Percentiles rank a stretch among this genome's conserved stretches.
Evolutionary conservation across 2,113 vertebrate species (phyloP).

Genomic region (Stomatorhinus ivindoensis): DNA sequence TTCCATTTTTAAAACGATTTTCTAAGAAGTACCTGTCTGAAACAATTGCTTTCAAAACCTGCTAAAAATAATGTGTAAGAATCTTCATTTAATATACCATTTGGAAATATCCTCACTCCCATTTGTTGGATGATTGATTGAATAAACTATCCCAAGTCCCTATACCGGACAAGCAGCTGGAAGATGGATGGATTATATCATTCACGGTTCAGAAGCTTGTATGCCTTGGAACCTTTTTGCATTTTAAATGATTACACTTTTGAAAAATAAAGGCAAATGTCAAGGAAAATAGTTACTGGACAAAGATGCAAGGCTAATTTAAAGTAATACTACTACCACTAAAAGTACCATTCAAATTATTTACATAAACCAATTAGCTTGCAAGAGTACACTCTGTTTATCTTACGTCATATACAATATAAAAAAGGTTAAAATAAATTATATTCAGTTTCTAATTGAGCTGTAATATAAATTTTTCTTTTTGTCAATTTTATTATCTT

Average conservation of each 20-base stretch:
- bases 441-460: neutral
- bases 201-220: neutral
- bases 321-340: neutral
- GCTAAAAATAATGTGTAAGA: neutral
- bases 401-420: neutral
- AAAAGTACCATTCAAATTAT: neutral
- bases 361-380: neutral
- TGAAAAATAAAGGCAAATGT: neutral
- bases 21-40: neutral
- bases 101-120: neutral
- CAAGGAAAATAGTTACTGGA: neutral
- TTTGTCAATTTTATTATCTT: neutral
- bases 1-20: neutral
- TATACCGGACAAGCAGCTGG: neutral
- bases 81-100: neutral
- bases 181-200: neutral
- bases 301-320: neutral
- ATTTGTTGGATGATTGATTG: neutral
- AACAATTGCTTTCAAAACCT: neutral
- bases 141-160: neutral
- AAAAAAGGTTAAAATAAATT: neutral
- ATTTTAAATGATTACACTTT: neutral
- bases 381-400: neutral
- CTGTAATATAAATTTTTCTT: neutral
- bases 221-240: neutral